phyloP scores from a whole-genome alignment of 2,888 invertebrate species.

The Harmothoe impar region DNA sequence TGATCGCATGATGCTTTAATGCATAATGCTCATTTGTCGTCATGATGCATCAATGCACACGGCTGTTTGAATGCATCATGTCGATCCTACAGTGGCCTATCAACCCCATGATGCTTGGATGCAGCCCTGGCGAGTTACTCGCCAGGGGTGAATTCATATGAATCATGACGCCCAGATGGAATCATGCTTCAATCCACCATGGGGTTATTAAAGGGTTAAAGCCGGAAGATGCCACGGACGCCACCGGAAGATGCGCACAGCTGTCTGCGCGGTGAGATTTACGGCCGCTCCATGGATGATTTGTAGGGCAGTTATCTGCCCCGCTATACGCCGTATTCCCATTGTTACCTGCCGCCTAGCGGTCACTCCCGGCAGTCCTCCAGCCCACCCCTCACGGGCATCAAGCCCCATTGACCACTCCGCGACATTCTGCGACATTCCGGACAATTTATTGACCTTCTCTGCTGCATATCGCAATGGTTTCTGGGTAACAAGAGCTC shows the following conservation, averaged over 20 bases:
- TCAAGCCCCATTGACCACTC: not conserved
- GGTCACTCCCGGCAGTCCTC: not conserved
- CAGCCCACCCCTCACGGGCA: not conserved
- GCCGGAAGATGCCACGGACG: not conserved
- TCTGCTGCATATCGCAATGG: not conserved
- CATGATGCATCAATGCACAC: no score
- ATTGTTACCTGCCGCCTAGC: not conserved
- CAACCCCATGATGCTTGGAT: no score
- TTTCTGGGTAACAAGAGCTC: slow-evolving; percentile 15
- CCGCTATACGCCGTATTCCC: not conserved
- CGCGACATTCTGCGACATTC: not conserved
- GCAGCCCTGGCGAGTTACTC: no score
- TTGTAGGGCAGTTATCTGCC: not conserved
- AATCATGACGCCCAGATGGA: no score
- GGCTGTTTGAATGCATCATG: no score
- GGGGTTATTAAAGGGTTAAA: no score
- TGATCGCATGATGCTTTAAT: no score
- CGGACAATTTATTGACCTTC: slow-evolving; percentile 53
- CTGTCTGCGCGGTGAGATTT: slow-evolving; percentile 49
- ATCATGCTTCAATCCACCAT: no score
- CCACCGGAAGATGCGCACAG: slow-evolving; percentile 26
- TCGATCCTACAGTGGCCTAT: no score
- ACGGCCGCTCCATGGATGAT: slow-evolving; percentile 7
- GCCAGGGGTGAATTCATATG: no score
- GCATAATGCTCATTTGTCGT: no score